Conservation (phyloP, 2,888 invertebrate species). For the Malacosoma neustria region DNA sequence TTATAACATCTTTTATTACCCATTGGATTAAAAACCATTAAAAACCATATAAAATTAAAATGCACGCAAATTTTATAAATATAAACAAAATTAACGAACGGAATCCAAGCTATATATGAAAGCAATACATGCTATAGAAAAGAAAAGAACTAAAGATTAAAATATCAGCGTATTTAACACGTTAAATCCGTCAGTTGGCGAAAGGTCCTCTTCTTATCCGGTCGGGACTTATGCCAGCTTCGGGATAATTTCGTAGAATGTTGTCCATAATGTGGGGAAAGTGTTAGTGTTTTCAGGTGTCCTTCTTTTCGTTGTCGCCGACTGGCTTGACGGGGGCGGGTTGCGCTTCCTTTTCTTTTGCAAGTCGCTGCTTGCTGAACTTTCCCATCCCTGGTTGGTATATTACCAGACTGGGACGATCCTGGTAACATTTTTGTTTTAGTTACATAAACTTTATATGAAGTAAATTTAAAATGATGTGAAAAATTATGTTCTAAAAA, state of each 20-base stretch:
- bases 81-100: slow-evolving; percentile 66
- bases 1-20: slow-evolving; percentile 9
- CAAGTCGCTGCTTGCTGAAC: slow-evolving; percentile 79
- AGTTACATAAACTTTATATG: too few species aligned
- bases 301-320: slow-evolving; percentile 66
- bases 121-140: slow-evolving; percentile 45
- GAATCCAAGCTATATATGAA: slow-evolving; percentile 29
- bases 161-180: slow-evolving; percentile 16
- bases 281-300: slow-evolving; percentile 53
- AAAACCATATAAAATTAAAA: slow-evolving; percentile 10
- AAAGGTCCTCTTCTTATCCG: slow-evolving; percentile 45
- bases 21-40: neutral
- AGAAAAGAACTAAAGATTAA: slow-evolving; percentile 22
- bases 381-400: slow-evolving; percentile 93
- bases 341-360: slow-evolving; percentile 59
- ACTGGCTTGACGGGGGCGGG: slow-evolving; percentile 37
- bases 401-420: slow-evolving; percentile 91
- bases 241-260: slow-evolving; percentile 64
- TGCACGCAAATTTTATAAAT: slow-evolving; percentile 45
- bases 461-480: too few species aligned
- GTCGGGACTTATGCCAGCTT: slow-evolving; percentile 60
- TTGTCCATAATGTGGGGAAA: slow-evolving; percentile 59
- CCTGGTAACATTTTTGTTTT: too few species aligned
- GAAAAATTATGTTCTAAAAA: too few species aligned
- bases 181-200: slow-evolving; percentile 51